These are phyloP conservation scores for Monodelphis domestica DNA, from an alignment of 2,797 vertebrate species.

Conservation along the genomic window DNA sequence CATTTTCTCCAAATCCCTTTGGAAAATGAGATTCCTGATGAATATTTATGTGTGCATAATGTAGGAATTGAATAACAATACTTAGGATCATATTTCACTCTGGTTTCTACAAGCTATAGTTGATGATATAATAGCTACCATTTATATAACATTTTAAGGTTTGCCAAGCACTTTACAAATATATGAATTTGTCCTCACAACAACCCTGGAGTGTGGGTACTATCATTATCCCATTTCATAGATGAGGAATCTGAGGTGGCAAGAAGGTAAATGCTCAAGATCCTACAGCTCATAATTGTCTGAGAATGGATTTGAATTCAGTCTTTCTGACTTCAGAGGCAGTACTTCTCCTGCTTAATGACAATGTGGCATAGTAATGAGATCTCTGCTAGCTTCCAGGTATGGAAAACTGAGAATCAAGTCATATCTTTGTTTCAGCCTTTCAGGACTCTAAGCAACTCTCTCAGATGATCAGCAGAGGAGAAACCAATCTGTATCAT, in stretches of 20 bases:
- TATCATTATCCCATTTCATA: not conserved
- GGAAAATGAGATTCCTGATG: not conserved
- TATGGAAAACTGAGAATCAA: not conserved
- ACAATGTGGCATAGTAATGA: not conserved
- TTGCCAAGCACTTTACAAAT: not conserved
- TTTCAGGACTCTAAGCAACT: too few species aligned
- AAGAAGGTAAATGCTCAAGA: not conserved
- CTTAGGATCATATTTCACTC: not conserved
- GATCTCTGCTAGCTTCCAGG: not conserved
- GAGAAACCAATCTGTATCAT: too few species aligned
- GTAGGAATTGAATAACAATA: not conserved
- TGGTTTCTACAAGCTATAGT: not conserved
- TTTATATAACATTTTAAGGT: not conserved
- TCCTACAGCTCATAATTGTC: not conserved
- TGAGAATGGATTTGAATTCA: not conserved
- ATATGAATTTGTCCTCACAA: not conserved
- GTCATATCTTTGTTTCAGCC: too few species aligned
- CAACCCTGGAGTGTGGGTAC: not conserved
- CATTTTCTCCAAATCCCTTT: not conserved
- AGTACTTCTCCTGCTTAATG: too few species aligned
- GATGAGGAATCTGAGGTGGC: not conserved
- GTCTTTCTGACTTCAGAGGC: not conserved
- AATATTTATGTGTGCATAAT: not conserved
- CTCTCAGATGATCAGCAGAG: too few species aligned
- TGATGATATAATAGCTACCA: not conserved